Evolutionary conservation across 53 echinoderm and acorn worm species (phyloP).

Genomic region (Echinometra lucunter): DNA sequence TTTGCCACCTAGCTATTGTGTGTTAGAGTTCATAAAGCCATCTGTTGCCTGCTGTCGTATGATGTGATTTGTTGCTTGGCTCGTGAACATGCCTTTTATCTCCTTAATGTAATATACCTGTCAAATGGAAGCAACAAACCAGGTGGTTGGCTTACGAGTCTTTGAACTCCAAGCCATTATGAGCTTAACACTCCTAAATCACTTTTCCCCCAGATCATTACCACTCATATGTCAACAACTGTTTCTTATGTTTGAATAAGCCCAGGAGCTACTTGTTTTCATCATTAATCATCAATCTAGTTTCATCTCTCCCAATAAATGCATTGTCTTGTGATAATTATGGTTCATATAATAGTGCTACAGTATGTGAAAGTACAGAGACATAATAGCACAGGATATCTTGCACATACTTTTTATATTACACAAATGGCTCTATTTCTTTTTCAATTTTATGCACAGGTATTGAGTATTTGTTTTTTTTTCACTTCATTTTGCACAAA

Average conservation of each 20-base stretch:
- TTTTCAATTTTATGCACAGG: too few relatives aligned
- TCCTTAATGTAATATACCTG: constrained; percentile 9
- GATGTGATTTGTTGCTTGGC: constrained; percentile 6
- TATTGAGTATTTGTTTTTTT: too few relatives aligned
- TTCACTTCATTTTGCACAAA: too few relatives aligned
- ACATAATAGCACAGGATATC: not conserved
- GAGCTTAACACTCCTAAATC: not conserved
- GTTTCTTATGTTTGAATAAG: not conserved
- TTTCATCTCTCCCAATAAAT: not conserved
- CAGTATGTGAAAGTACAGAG: not conserved
- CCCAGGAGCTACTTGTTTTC: not conserved
- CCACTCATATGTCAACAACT: not conserved
- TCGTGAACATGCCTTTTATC: not conserved
- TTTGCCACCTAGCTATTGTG: not conserved
- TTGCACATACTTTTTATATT: too few relatives aligned
- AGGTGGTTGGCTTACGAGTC: not conserved
- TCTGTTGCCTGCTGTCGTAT: constrained; percentile 34
- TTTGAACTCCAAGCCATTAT: not conserved
- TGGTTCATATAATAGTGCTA: not conserved
- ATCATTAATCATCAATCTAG: not conserved
- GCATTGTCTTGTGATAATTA: not conserved
- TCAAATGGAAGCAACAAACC: not conserved
- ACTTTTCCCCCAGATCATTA: not conserved
- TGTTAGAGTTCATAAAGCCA: constrained; percentile 19
- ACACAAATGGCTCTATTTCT: too few relatives aligned